A percentile compares a stretch with the other conserved stretches of the same genome.
phyloP scores from a whole-genome alignment of 2,888 invertebrate genomes.

The Rhyacophila evoluta region DNA sequence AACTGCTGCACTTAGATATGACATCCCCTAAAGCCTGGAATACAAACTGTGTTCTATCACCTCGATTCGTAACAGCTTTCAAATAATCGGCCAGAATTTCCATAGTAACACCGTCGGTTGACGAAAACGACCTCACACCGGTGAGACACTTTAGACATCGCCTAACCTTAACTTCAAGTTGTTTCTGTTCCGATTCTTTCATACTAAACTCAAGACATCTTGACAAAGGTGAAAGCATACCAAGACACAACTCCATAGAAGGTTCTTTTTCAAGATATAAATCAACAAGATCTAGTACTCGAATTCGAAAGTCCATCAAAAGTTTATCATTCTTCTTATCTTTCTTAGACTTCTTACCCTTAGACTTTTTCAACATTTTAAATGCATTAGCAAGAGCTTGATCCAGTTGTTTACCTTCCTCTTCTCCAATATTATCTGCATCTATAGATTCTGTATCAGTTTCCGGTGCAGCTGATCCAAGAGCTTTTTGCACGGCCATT shows the following conservation, averaged over 20 bases:
- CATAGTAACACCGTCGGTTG: constrained; percentile 69
- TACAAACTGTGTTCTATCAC: constrained; percentile 73
- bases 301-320: constrained; percentile 78
- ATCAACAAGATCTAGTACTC: constrained; percentile 81
- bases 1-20: constrained; percentile 74
- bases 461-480: constrained; percentile 72
- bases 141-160: constrained; percentile 73
- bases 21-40: constrained; percentile 77
- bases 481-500: constrained; percentile 78
- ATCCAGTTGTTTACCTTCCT: constrained; percentile 80
- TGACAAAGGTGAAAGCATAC: constrained; percentile 77
- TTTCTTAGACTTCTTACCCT: constrained; percentile 68
- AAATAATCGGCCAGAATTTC: constrained; percentile 70
- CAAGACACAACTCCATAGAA: constrained; percentile 75
- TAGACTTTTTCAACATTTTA: constrained; percentile 71
- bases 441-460: constrained; percentile 79
- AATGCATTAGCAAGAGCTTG: constrained; percentile 81
- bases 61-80: constrained; percentile 73
- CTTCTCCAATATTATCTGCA: constrained; percentile 80
- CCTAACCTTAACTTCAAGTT: constrained; percentile 74
- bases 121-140: constrained; percentile 72
- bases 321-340: constrained; percentile 75
- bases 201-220: constrained; percentile 78
- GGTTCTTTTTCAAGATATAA: constrained; percentile 79
- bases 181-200: constrained; percentile 76